Conservation (phyloP, 2,888 invertebrate genomes). For the Belgica antarctica region DNA sequence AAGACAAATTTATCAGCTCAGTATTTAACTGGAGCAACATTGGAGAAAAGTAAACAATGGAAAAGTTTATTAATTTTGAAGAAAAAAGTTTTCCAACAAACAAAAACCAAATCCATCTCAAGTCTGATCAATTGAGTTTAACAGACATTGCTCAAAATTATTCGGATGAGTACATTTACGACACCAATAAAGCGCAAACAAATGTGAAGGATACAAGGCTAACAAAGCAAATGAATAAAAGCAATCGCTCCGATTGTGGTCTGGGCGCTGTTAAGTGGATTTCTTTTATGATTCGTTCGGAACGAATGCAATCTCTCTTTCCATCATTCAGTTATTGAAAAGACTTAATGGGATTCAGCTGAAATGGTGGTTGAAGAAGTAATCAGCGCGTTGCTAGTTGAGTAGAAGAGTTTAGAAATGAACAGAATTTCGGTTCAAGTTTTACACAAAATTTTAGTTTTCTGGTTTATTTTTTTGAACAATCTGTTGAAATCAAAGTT, state of each 20-base stretch:
- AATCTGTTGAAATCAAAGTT: too few relatives aligned
- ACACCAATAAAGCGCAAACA: conserved; percentile 22
- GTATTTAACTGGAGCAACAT: neutral
- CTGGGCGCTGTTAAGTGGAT: neutral
- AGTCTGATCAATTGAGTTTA: conserved; percentile 18
- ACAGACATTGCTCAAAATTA: neutral
- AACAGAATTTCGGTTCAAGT: too few relatives aligned
- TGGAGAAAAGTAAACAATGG: neutral
- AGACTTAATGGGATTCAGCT: neutral
- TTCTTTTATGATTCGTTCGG: conserved; percentile 1
- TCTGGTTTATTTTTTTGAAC: too few relatives aligned
- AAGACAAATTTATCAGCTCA: neutral
- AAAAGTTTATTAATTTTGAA: neutral
- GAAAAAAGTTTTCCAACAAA: neutral
- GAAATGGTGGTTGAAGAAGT: too few relatives aligned
- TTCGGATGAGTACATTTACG: conserved; percentile 26
- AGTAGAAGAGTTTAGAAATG: too few relatives aligned
- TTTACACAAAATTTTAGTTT: too few relatives aligned
- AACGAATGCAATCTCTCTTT: conserved; percentile 16
- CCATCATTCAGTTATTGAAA: neutral
- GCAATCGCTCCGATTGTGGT: conserved; percentile 5
- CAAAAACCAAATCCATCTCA: neutral
- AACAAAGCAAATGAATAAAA: neutral
- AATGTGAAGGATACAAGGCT: conserved; percentile 14
- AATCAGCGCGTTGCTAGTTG: too few relatives aligned